Evolutionary conservation across 2,113 vertebrate species (phyloP).

Genomic region (Ameiurus melas): DNA sequence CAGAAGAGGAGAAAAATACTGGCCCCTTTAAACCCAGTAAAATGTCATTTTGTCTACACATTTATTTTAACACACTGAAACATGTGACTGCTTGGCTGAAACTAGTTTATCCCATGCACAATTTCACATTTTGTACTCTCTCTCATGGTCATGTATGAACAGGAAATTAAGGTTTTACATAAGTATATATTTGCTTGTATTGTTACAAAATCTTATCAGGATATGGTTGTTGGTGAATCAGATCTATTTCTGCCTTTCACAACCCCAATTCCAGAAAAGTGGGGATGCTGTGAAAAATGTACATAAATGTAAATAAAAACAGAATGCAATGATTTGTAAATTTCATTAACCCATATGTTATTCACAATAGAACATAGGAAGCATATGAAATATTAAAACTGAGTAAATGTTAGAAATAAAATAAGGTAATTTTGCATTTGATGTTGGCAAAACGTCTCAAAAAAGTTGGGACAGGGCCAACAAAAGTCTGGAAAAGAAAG

Average conservation of each 20-base stretch:
- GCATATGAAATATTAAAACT: too few species aligned
- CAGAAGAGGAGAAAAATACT: background rate
- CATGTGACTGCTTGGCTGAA: background rate
- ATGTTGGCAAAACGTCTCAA: too few species aligned
- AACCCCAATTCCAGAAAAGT: too few species aligned
- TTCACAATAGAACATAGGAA: too few species aligned
- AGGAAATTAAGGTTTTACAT: conserved; percentile 25
- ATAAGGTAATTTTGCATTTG: too few species aligned
- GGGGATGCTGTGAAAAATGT: too few species aligned
- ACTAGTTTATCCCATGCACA: background rate
- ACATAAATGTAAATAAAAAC: too few species aligned
- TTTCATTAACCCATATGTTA: too few species aligned
- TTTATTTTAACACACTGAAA: conserved; percentile 8
- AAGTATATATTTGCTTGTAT: conserved; percentile 30
- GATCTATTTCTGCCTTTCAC: conserved; percentile 33
- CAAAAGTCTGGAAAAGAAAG: too few species aligned
- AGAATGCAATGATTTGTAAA: too few species aligned
- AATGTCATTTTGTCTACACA: background rate
- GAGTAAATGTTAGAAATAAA: too few species aligned
- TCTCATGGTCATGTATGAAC: background rate
- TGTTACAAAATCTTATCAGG: conserved; percentile 22
- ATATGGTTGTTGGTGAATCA: conserved; percentile 31
- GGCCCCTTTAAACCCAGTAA: background rate
- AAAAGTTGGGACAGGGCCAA: too few species aligned
- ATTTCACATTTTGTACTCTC: background rate